Evolutionary conservation across 1,140 invertebrate genomes (phyloP), one percentile per base, ranked within the genome.

Genomic region (Scaptomyza graminum): DNA sequence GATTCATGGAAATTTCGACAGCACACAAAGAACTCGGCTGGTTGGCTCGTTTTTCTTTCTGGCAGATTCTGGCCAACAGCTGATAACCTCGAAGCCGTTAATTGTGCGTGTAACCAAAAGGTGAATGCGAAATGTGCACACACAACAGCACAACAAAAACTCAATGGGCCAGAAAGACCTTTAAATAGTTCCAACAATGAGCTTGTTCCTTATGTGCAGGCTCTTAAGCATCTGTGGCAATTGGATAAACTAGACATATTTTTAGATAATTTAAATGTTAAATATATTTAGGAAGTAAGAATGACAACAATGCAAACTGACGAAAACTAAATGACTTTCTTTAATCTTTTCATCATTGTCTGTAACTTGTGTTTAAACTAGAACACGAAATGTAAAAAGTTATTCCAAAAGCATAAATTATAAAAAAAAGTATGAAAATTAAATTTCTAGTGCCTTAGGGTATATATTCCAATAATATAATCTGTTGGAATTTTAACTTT

Each of bases 71-170:
- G 31, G 28, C 28, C 43, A 87, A 87, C 82, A 87, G 82, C 82
- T 87, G 82, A 87, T 70, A 82, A 4, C 66, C 78, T 61, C 87
- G 75, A 69, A 87, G 67, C 74, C 77, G 76, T 85, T 77, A 77
- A 85, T 80, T 84, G 81, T 73, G 76, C 76, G 68, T 84, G 60
- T 57, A 80, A 80, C 73, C 77, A 69, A 50, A 64, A 68, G 68
- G 57, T 67, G 74, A 76, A 60, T 37, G 28, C 41, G 31, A 62
- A 49, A 25, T 25, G 31, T 25, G 31, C 34, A 8, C 64, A 31
- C 28, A 31, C 28, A 31, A 44, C 62, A 31, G 39, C 62, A 62
- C 3, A 44, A 43, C 47, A 22, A 34, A 18, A 63, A 64, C 13
- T 82, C 52, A 73, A 76, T 83, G 63, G 50, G 25, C 43, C 79